Base-by-base conservation (phyloP, 2,113 vertebrate species). In the Australoheros scitulus region DNA sequence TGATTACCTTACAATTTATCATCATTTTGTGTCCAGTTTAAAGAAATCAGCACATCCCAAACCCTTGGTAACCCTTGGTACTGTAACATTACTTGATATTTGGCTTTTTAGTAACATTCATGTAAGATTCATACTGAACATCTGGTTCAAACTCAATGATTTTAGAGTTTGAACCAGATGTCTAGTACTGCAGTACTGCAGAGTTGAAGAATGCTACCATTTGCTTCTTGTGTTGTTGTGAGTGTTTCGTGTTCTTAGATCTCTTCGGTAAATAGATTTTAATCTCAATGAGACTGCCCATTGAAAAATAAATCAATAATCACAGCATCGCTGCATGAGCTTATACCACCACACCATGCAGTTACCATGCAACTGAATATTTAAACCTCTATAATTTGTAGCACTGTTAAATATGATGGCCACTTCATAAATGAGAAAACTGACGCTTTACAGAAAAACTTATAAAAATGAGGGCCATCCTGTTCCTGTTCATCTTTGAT, bases 401-500 rank as follows among this genome's bases (percentile, higher is more conserved):
- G 38, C 29, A 60, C 59, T 75, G 20, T 57, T 56, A 74, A 57
- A 38, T 77, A 20, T 64, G 43, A 83, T 32, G 47, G 20, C 11
- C 47, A 84, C 24, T 61, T 41, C 56, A 77, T 58, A n/a, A 76
- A 65, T 24, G 41, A 86, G 36, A 65, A 77, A 78, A 68, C 36
- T 76, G 15, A 64, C 81, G 41, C 50, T 82, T 76, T 24, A 87
- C 24, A 79, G 50, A 56, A 82, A 85, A 38, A 77, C 17, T 32
- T 72, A 9, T n/a, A 55, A 72, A 72, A 72, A 64, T 32, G 59
- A 82, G 24, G 58, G 78, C 14, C 47, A 34, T 80, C 13, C 11
- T 50, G 50, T 64, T 63, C 20, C 64, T 76, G 83, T 74, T 88
- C 56, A 43, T 85, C 72, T 90, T 43, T 76, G 74, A 87, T 81